A percentile compares a stretch with the other conserved stretches of the same genome.
Evolutionary conservation across 2,113 vertebrate species (phyloP).

Genomic region (Catharus bicknelli): DNA sequence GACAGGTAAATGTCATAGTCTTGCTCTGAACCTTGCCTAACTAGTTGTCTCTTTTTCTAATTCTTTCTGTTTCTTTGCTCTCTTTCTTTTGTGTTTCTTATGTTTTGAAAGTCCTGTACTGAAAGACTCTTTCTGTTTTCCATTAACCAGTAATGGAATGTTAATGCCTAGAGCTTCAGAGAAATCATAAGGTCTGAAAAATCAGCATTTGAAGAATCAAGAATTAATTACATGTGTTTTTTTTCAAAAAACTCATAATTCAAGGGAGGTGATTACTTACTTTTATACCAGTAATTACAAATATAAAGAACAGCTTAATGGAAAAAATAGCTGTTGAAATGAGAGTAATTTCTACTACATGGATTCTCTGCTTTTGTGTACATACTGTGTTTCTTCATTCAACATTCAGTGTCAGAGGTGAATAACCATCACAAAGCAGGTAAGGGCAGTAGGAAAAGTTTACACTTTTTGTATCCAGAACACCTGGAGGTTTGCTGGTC

Average conservation of each 20-base stretch:
- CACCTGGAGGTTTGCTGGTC: background rate
- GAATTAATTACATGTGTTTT: background rate
- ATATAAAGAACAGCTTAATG: background rate
- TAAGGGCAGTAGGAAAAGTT: background rate
- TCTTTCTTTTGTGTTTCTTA: background rate
- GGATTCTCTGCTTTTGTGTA: background rate
- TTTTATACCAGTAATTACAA: background rate
- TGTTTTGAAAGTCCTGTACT: background rate
- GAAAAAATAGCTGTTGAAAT: background rate
- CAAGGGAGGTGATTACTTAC: background rate
- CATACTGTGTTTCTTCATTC: background rate
- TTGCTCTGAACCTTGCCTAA: background rate
- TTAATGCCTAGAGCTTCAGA: background rate
- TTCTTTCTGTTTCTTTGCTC: background rate
- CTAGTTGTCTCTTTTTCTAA: background rate
- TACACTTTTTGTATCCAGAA: background rate
- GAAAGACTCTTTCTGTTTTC: background rate
- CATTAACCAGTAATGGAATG: background rate
- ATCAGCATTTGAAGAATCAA: background rate
- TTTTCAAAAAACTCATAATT: background rate
- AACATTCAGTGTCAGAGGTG: background rate
- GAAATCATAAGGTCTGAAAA: background rate
- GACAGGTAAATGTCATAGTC: background rate
- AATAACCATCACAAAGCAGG: constrained; percentile 19
- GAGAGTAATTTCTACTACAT: background rate